Conservation (phyloP, 2,797 vertebrate genomes). For the Sebastes taczanowskii region DNA sequence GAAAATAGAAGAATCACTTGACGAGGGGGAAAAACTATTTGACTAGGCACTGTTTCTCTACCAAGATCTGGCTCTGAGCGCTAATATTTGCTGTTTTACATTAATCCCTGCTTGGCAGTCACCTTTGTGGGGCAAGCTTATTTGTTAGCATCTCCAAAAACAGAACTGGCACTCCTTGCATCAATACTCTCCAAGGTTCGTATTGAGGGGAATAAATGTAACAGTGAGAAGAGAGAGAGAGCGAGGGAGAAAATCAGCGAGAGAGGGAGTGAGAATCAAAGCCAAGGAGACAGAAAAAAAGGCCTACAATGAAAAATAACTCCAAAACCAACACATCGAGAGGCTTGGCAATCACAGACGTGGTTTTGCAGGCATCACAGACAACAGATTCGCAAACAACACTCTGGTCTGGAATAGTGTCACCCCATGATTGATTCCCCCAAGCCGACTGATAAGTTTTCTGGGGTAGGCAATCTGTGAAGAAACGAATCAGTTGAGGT, state of each 20-base stretch:
- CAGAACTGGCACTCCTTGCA: slow-evolving; percentile 54
- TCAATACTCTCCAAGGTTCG: slow-evolving; percentile 61
- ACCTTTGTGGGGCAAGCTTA: slow-evolving; percentile 57
- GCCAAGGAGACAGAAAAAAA: slow-evolving; percentile 49
- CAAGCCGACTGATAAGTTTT: slow-evolving; percentile 78
- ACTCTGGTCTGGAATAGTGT: slow-evolving; percentile 74
- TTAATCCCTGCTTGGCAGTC: slow-evolving; percentile 62
- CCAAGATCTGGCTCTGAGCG: slow-evolving; percentile 37
- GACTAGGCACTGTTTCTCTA: slow-evolving; percentile 31
- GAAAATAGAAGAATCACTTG: slow-evolving; percentile 44
- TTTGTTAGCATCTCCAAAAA: slow-evolving; percentile 67
- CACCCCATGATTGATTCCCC: slow-evolving; percentile 79
- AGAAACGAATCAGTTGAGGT: slow-evolving; percentile 67
- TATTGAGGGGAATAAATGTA: slow-evolving; percentile 50
- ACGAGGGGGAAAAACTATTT: slow-evolving; percentile 21
- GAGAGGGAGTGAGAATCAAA: slow-evolving; percentile 25
- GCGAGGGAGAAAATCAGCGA: not conserved
- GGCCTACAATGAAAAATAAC: slow-evolving; percentile 76
- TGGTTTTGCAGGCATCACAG: slow-evolving; percentile 71
- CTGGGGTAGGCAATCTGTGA: slow-evolving; percentile 74
- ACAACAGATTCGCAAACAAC: slow-evolving; percentile 80
- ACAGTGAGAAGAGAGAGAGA: slow-evolving; percentile 17
- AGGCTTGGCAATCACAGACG: slow-evolving; percentile 74
- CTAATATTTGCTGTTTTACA: slow-evolving; percentile 61
- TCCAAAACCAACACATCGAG: slow-evolving; percentile 73